A percentile compares a stretch with the other conserved stretches of the same genome.
Conservation (phyloP, 2,113 vertebrate species). For the Hemiscyllium ocellatum region DNA sequence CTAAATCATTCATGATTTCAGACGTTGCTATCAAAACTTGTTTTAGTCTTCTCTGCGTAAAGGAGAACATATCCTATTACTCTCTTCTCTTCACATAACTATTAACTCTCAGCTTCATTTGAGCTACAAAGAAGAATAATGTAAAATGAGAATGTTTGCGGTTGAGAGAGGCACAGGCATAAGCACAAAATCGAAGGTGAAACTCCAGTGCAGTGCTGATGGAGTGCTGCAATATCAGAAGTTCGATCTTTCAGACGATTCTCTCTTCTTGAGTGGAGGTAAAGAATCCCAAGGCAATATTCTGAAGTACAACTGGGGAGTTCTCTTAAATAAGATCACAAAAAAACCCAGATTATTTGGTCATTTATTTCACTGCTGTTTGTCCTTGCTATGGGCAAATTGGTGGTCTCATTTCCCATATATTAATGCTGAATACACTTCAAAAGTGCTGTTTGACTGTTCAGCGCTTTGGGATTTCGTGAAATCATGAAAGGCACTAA, state of each 20-base stretch:
- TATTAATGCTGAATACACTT: neutral
- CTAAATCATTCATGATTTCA: neutral
- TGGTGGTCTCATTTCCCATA: neutral
- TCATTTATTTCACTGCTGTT: neutral
- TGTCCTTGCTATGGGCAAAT: neutral
- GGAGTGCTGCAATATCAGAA: neutral
- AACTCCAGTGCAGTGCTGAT: neutral
- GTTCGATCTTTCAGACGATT: neutral
- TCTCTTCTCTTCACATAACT: neutral
- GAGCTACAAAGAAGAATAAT: neutral
- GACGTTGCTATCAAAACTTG: neutral
- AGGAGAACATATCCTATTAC: neutral
- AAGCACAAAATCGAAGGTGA: neutral
- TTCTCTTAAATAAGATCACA: neutral
- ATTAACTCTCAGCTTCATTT: neutral
- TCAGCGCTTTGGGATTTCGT: neutral
- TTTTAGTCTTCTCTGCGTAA: neutral
- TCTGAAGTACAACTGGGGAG: neutral
- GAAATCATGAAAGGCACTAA: neutral
- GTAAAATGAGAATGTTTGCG: neutral
- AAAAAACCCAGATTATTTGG: neutral
- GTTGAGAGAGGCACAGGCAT: neutral
- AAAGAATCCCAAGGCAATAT: neutral
- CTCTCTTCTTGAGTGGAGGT: neutral
- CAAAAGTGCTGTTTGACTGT: neutral